Conservation (phyloP, 2,888 invertebrate species). For the Physocephala rufipes region DNA sequence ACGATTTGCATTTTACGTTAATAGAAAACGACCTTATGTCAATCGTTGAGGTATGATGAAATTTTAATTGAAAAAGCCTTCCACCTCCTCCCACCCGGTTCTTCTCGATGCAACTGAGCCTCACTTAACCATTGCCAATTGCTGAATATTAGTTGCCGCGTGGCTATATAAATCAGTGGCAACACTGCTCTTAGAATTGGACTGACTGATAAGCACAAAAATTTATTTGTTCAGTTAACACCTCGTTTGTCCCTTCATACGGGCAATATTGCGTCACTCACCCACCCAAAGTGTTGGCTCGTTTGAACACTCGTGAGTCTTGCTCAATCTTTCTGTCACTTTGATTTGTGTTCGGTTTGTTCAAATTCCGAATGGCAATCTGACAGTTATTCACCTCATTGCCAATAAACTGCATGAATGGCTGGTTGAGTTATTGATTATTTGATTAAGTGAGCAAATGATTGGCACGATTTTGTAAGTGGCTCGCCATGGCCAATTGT, state of each 20-base stretch:
- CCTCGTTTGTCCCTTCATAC: not conserved
- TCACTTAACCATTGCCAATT: too few species aligned
- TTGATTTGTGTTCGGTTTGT: slow-evolving; percentile 9
- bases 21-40: not conserved
- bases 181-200: slow-evolving; percentile 5
- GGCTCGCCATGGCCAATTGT: not conserved
- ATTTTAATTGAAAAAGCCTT: slow-evolving; percentile 17
- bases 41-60: slow-evolving; percentile 13
- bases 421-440: slow-evolving; percentile 3
- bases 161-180: not conserved
- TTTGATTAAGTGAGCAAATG: too few species aligned
- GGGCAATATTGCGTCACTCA: slow-evolving; percentile 8
- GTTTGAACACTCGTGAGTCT: not conserved
- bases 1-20: not conserved
- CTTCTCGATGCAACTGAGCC: not conserved
- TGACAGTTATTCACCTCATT: slow-evolving; percentile 27
- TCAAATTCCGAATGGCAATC: slow-evolving; percentile 1
- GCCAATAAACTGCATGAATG: slow-evolving; percentile 14
- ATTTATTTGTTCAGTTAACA: slow-evolving; percentile 11
- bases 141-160: too few species aligned
- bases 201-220: not conserved
- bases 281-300: not conserved
- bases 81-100: not conserved
- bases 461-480: too few species aligned
- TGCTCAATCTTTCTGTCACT: not conserved